Base-by-base conservation (phyloP, 2,113 vertebrate species). In the Rana temporaria region DNA sequence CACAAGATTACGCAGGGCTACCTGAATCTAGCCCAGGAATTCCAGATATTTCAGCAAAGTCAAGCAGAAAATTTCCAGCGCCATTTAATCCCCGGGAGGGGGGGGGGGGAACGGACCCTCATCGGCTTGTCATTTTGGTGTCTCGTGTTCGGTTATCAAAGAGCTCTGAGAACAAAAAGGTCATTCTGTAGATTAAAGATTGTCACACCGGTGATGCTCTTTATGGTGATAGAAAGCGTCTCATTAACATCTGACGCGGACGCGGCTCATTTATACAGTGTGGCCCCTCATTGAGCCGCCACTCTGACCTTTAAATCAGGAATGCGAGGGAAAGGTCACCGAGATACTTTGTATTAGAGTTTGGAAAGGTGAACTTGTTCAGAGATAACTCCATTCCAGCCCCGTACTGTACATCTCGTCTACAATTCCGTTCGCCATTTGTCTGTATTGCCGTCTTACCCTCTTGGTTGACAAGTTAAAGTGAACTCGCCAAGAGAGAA, bases 281-380 rank as follows among this genome's bases (percentile, higher is more conserved):
- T 24, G 9, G n/a, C 19, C 30, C 30, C 34, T 73, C 57, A 74
- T 74, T 74, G 69, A 73, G 69, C 59, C 60, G 55, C 60, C n/a
- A 60, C 34, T 57, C 42, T 81, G 80, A 73, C 80, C 80, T 82
- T 81, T 82, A 16, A 64, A 62, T 22, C 22, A 65, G 80, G 80
- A 73, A 82, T 82, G 59, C 63, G 8, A 53, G 3, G 12, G 69
- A 82, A 82, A 82, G 80, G 80, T 74, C 70, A 74, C 18, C 53
- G 20, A 66, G 70, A 74, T 74, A 73, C 22, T 73, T n/a, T 22
- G 22, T 65, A 81, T 81, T 65, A 57, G 18, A 38, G 22, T 57
- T 72, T 81, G 60, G 38, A 72, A 72, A 72, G 24, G 68, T 72
- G 79, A 55, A 66, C 66, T 20, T 66, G 30, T n/a, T 48, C 30